phyloP scores from a whole-genome alignment of 2,888 invertebrate genomes.

The Amphipoea oculea region DNA sequence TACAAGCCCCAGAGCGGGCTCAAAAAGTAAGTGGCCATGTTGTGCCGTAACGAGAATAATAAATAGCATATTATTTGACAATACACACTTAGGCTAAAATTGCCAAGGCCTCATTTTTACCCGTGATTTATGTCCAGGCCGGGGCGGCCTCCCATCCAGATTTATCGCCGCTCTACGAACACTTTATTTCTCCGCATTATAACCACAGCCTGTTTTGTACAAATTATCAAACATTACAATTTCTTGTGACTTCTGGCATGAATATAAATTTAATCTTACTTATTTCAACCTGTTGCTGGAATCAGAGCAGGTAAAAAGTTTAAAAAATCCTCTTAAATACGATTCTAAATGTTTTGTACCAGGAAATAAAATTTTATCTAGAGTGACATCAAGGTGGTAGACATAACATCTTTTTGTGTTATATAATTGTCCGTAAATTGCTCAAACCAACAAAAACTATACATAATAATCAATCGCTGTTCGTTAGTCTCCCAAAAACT shows the following conservation, averaged over 20 bases:
- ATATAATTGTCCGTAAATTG: too few species aligned
- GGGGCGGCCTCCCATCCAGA: constrained; percentile 38
- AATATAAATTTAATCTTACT: not conserved
- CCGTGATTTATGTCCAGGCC: constrained; percentile 59
- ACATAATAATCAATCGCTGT: not conserved
- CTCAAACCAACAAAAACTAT: not conserved
- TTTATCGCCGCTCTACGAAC: constrained; percentile 58
- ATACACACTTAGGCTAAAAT: constrained; percentile 56
- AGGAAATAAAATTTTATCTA: not conserved
- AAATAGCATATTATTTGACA: constrained; percentile 60
- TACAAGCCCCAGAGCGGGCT: constrained; percentile 36
- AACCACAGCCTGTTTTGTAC: constrained; percentile 49
- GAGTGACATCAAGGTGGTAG: not conserved
- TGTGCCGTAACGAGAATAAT: constrained; percentile 55
- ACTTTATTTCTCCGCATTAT: constrained; percentile 59
- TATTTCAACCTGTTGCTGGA: not conserved
- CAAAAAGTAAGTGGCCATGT: constrained; percentile 56
- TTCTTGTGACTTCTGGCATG: constrained; percentile 1
- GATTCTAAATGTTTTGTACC: not conserved
- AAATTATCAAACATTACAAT: constrained; percentile 44
- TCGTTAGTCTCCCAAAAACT: not conserved
- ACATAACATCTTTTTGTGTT: not conserved
- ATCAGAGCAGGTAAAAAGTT: not conserved
- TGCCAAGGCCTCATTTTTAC: constrained; percentile 61
- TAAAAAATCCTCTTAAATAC: not conserved